Conservation (phyloP, 1,140 invertebrate species). For the Calephelis virginiensis region DNA sequence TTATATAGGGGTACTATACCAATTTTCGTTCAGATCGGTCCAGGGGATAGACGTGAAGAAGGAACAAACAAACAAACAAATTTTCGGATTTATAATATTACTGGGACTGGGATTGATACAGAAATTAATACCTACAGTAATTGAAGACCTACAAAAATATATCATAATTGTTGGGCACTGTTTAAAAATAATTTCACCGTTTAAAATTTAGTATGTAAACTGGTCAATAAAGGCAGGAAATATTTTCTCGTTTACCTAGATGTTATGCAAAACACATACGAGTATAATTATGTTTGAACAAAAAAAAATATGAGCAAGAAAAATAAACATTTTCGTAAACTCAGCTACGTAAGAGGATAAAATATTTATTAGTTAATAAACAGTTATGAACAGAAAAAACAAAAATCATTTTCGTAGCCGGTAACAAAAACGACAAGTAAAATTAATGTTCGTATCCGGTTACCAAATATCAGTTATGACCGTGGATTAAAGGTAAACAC, state of each 20-base stretch:
- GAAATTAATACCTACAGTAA: slow-evolving; percentile 8
- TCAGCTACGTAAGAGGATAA: slow-evolving; percentile 4
- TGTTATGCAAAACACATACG: slow-evolving; percentile 7
- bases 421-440: no score
- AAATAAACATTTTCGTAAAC: slow-evolving; percentile 2
- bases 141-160: slow-evolving; percentile 7
- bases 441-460: no score
- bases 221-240: neutral
- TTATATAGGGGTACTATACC: no score
- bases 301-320: neutral
- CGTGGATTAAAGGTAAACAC: no score
- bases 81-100: no score
- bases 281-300: slow-evolving; percentile 1
- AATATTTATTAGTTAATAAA: neutral
- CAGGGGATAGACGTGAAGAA: no score
- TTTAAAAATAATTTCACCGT: slow-evolving; percentile 11
- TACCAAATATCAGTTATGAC: no score
- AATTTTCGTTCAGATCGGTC: no score
- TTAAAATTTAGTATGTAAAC: slow-evolving; percentile 1
- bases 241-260: slow-evolving; percentile 8
- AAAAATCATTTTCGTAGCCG: slow-evolving; percentile 3
- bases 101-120: no score
- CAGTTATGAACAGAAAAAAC: slow-evolving; percentile 1
- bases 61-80: no score
- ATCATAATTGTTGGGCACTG: slow-evolving; percentile 5